Conservation (phyloP, 1,140 invertebrate genomes). For the Tachypleus tridentatus region DNA sequence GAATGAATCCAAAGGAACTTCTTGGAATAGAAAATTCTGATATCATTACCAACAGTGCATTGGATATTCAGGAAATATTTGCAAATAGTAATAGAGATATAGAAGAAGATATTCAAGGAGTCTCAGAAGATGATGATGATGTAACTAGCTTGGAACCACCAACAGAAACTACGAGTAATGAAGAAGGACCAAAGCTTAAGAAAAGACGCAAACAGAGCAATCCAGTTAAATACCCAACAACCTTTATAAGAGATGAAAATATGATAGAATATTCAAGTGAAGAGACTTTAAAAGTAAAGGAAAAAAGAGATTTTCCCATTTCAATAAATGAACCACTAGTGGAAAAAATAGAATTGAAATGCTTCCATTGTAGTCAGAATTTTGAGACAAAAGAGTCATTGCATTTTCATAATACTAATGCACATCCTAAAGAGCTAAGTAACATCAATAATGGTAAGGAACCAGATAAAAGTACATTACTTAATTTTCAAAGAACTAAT, state of each 20-base stretch:
- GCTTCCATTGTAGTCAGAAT: constrained; percentile 25
- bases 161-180: no score
- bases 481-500: neutral
- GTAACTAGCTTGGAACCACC: no score
- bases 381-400: constrained; percentile 26
- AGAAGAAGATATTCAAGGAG: no score
- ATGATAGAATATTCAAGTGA: constrained; percentile 12
- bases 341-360: constrained; percentile 15
- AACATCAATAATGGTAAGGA: constrained; percentile 24
- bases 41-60: no score
- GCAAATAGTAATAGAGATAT: no score
- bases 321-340: neutral
- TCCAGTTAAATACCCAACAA: constrained; percentile 25
- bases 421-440: constrained; percentile 26
- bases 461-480: constrained; percentile 15
- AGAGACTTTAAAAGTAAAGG: constrained; percentile 6
- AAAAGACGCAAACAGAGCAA: constrained; percentile 34
- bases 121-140: no score
- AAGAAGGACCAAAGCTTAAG: constrained; percentile 26
- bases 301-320: neutral
- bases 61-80: no score
- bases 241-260: constrained; percentile 6
- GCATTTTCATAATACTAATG: constrained; percentile 28
- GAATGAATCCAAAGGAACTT: no score
- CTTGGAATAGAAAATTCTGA: no score